Conservation (phyloP, 2,113 vertebrate genomes). For the Oxyruncus cristatus region DNA sequence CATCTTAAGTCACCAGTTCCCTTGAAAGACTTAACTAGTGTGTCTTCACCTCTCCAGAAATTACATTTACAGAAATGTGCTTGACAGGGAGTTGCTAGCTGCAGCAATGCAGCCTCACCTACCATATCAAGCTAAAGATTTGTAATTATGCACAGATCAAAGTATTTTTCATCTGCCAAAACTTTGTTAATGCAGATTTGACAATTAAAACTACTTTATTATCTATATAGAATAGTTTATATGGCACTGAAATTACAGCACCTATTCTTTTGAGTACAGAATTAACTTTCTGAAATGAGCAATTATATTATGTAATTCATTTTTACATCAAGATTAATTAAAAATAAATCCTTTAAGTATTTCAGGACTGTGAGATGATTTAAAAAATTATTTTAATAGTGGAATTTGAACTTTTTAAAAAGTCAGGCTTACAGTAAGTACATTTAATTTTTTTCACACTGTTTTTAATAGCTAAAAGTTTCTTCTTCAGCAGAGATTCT, state of each 20-base stretch:
- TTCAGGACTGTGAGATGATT: background rate
- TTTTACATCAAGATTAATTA: background rate
- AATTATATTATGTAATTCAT: conserved; percentile 16
- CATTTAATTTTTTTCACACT: background rate
- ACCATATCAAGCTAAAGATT: background rate
- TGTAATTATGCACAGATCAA: background rate
- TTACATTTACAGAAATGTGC: background rate
- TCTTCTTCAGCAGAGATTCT: background rate
- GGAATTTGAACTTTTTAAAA: background rate
- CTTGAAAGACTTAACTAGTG: background rate
- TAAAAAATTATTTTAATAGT: background rate
- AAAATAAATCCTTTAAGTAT: background rate
- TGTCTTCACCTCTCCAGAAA: background rate
- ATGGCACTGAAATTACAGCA: background rate
- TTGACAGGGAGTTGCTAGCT: background rate
- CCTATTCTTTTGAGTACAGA: background rate
- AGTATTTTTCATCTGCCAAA: background rate
- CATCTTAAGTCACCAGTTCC: background rate
- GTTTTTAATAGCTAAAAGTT: background rate
- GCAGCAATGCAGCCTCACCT: background rate
- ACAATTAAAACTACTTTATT: background rate
- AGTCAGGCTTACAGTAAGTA: background rate
- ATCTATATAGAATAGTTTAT: background rate
- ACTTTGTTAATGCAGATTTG: background rate
- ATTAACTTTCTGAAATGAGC: conserved; percentile 8